Base-by-base conservation (phyloP, 2,113 vertebrate species). In the Arothron firmamentum region DNA sequence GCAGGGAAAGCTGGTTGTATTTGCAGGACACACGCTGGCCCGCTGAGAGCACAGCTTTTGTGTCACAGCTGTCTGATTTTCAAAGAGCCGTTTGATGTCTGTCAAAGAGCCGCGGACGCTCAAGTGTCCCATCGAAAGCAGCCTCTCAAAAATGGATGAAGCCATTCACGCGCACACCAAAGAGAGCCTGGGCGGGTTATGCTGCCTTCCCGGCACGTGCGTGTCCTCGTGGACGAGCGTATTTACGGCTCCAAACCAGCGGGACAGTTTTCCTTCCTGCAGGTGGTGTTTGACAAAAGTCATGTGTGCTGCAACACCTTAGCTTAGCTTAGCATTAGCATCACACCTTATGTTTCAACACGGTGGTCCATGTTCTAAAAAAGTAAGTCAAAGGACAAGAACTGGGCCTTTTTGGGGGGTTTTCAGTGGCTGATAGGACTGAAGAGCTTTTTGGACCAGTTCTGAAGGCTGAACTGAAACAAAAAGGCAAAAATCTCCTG, bases 181-280 rank as follows among this genome's bases (percentile, higher is more conserved):
- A 57, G 52, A 79, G 67, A 65, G 75, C 82, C 21, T 61, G 65
- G 76, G 73, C 57, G 34, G 63, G 78, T 71, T 53, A 23, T 23
- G 66, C 70, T 57, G 47, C 20, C 66, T 80, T 70, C 73, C 34
- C 65, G 77, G 70, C 61, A 57, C 68, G 65, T 56, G 54, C 51
- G 55, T 54, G 56, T 62, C 21, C 56, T 38, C 60, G 46, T 18
- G 57, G 18, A 41, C 71, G 61, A 58, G 38, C 51, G 41, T 16
- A 51, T 19, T 19, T 61, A 61, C 67, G 23, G 51, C 59, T 77
- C 59, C 46, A 70, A 79, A 74, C 57, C 65, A 49, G 21, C 63
- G 63, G n/a, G 60, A 77, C 81, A 80, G 84, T 79, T 74, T 76
- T 68, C 71, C 12, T 1, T 63, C 82, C 67, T 58, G 76, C 80